A percentile compares a stretch with the other conserved stretches of the same genome.
Conservation (phyloP, 2,888 invertebrate genomes). For the Athalia cordata region DNA sequence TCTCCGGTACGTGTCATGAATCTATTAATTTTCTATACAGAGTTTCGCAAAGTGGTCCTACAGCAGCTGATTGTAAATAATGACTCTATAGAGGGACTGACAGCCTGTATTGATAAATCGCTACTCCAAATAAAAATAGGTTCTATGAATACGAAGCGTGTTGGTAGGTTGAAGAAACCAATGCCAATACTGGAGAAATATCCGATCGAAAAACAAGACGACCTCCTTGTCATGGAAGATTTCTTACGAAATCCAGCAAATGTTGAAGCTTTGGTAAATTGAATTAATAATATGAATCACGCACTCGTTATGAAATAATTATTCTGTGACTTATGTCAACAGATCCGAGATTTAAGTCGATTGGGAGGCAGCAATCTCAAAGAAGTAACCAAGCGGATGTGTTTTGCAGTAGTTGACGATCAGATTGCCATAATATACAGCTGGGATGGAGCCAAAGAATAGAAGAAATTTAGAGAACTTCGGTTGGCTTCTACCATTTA, state of each 20-base stretch:
- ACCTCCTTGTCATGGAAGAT: slow-evolving; percentile 9
- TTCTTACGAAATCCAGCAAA: not conserved
- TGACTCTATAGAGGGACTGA: not conserved
- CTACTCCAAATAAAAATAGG: not conserved
- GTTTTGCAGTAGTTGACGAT: slow-evolving; percentile 18
- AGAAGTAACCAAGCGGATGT: slow-evolving; percentile 13
- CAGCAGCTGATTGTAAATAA: slow-evolving; percentile 7
- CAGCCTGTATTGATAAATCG: not conserved
- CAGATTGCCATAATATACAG: slow-evolving; percentile 12
- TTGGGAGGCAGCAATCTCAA: slow-evolving; percentile 22
- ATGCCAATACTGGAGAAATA: slow-evolving; percentile 22
- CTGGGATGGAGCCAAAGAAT: slow-evolving; percentile 24
- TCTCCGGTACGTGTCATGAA: not conserved
- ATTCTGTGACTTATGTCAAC: not conserved
- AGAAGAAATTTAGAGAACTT: slow-evolving; percentile 23
- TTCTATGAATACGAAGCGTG: not conserved
- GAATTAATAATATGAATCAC: not conserved
- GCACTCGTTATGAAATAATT: not conserved
- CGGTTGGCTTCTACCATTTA: slow-evolving; percentile 16
- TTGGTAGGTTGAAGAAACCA: not conserved
- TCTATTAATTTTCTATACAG: slow-evolving; percentile 4
- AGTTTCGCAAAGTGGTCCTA: slow-evolving; percentile 20
- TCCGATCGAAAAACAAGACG: not conserved
- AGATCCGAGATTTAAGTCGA: slow-evolving; percentile 28
- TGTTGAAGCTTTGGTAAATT: slow-evolving; percentile 19